A percentile compares a stretch with the other conserved stretches of the same genome.
Conservation (phyloP, 2,888 invertebrate genomes). For the Xestia c-nigrum region DNA sequence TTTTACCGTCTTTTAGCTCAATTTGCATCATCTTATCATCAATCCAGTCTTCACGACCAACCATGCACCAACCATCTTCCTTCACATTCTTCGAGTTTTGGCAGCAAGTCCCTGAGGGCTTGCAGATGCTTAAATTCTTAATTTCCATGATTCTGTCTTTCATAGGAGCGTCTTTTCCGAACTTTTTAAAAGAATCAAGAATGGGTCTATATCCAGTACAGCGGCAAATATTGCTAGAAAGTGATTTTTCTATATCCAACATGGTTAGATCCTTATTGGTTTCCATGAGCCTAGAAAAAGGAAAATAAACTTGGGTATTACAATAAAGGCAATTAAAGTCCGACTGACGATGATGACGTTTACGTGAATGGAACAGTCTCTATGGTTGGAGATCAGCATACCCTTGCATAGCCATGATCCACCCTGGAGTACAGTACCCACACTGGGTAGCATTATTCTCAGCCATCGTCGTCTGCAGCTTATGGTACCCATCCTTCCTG, state of each 20-base stretch:
- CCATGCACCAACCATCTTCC: slow-evolving; percentile 76
- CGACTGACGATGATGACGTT: neutral
- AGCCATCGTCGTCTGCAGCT: slow-evolving; percentile 91
- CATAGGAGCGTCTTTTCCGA: slow-evolving; percentile 85
- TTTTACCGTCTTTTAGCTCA: slow-evolving; percentile 74
- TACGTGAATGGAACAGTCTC: neutral
- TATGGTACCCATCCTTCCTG: slow-evolving; percentile 91
- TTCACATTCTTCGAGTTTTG: slow-evolving; percentile 37
- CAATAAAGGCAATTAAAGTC: neutral
- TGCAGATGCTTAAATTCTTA: slow-evolving; percentile 56
- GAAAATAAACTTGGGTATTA: neutral
- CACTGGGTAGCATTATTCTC: slow-evolving; percentile 92
- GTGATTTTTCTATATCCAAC: slow-evolving; percentile 92
- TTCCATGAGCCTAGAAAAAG: slow-evolving; percentile 57
- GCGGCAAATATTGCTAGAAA: slow-evolving; percentile 93
- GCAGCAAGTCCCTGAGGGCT: slow-evolving; percentile 61
- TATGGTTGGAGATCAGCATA: slow-evolving; percentile 51
- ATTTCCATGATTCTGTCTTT: slow-evolving; percentile 54
- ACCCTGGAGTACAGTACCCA: slow-evolving; percentile 91
- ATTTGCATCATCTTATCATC: slow-evolving; percentile 62
- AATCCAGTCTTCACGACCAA: slow-evolving; percentile 65
- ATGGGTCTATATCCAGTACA: slow-evolving; percentile 93
- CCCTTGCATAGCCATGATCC: slow-evolving; percentile 81
- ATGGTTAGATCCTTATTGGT: slow-evolving; percentile 85
- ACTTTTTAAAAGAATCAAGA: slow-evolving; percentile 91